A percentile compares a stretch with the other conserved stretches of the same genome.
Conservation (phyloP, 2,113 vertebrate genomes). For the Macroglossus sobrinus region DNA sequence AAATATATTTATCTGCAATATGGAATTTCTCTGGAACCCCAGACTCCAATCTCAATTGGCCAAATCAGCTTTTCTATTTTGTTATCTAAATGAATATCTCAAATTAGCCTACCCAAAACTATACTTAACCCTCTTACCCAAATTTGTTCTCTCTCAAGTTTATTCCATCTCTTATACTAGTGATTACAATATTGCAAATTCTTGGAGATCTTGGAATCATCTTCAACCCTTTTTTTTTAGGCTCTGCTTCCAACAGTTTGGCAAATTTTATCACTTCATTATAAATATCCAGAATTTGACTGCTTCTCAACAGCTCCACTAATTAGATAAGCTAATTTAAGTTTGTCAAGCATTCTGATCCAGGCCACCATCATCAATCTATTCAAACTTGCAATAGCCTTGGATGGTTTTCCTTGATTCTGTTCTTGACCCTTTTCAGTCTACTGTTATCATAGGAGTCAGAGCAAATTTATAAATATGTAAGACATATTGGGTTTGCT, state of each 20-base stretch:
- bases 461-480: not conserved
- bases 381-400: not conserved
- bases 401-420: not conserved
- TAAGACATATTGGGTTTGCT: not conserved
- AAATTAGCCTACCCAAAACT: not conserved
- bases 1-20: not conserved
- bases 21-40: not conserved
- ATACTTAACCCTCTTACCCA: not conserved
- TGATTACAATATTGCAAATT: not conserved
- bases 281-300: not conserved
- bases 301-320: not conserved
- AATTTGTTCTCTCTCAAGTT: not conserved
- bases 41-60: not conserved
- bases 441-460: not conserved
- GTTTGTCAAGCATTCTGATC: not conserved
- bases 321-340: not conserved
- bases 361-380: not conserved
- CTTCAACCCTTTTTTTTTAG: not conserved
- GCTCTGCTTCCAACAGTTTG: not conserved
- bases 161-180: not conserved
- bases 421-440: not conserved
- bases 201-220: not conserved
- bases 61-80: not conserved
- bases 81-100: not conserved
- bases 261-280: not conserved